phyloP scores from a whole-genome alignment of 2,113 vertebrate species.

The Callocephalon fimbriatum region DNA sequence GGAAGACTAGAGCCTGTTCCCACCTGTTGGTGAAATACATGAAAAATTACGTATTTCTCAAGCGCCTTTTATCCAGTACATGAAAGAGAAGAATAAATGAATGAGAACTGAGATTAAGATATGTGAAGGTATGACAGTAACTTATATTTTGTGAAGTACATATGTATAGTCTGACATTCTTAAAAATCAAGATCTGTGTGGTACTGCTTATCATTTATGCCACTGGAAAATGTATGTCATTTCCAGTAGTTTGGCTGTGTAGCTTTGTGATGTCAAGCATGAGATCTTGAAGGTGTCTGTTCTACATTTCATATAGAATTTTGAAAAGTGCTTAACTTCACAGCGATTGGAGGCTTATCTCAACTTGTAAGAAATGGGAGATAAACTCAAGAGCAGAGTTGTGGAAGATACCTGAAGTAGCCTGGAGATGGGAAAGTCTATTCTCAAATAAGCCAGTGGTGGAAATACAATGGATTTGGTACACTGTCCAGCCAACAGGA shows the following conservation, averaged over 20 bases:
- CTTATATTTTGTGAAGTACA: background rate
- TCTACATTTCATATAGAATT: background rate
- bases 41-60: background rate
- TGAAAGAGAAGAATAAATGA: background rate
- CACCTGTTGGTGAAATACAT: background rate
- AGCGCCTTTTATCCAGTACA: background rate
- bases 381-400: background rate
- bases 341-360: background rate
- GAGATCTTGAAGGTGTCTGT: background rate
- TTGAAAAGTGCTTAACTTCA: background rate
- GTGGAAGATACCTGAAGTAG: background rate
- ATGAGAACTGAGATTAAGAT: background rate
- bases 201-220: background rate
- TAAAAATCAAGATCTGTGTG: background rate
- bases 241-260: background rate
- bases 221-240: background rate
- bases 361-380: background rate
- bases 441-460: background rate
- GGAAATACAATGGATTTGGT: background rate
- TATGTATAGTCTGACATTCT: background rate
- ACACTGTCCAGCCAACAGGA: background rate
- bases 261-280: background rate
- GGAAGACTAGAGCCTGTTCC: background rate
- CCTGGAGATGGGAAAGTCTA: background rate
- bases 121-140: background rate